Percentiles rank a stretch among this genome's conserved stretches.
These are phyloP conservation scores for Cecidostiba fungosa DNA, from an alignment of 2,888 invertebrate species.

Conservation along the genomic window DNA sequence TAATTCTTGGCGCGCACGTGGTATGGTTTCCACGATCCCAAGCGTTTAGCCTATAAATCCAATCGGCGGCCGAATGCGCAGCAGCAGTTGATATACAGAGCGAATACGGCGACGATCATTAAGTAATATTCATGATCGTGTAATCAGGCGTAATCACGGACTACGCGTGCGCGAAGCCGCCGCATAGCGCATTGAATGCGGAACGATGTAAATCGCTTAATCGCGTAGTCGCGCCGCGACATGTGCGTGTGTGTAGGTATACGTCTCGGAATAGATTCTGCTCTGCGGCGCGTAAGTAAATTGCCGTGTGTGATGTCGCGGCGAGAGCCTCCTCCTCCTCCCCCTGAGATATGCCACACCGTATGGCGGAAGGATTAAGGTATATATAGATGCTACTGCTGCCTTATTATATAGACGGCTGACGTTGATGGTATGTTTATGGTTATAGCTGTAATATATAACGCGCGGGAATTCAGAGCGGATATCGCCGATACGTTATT, in stretches of 20 bases:
- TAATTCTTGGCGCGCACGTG: background rate
- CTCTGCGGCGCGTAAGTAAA: constrained; percentile 8
- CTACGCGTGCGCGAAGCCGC: background rate
- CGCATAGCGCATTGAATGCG: constrained; percentile 34
- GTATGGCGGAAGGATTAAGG: background rate
- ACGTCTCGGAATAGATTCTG: background rate
- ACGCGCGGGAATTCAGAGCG: background rate
- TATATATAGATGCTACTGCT: background rate
- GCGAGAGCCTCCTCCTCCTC: background rate
- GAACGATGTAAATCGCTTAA: constrained; percentile 59
- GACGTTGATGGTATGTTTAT: background rate
- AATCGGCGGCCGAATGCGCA: background rate
- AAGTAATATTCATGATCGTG: constrained; percentile 61
- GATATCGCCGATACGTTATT: background rate
- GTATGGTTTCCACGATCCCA: background rate
- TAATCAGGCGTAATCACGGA: constrained; percentile 49
- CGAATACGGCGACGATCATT: constrained; percentile 57
- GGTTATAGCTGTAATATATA: no score
- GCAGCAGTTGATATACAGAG: constrained; percentile 36
- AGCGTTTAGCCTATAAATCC: constrained; percentile 22
- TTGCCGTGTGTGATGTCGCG: background rate
- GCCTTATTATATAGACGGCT: background rate
- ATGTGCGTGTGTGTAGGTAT: background rate
- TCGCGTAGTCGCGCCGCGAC: constrained; percentile 16
- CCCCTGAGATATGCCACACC: background rate